These are phyloP conservation scores for Sylvilagus floridanus DNA, from an alignment of 2,797 vertebrate genomes.

Conservation along the genomic window DNA sequence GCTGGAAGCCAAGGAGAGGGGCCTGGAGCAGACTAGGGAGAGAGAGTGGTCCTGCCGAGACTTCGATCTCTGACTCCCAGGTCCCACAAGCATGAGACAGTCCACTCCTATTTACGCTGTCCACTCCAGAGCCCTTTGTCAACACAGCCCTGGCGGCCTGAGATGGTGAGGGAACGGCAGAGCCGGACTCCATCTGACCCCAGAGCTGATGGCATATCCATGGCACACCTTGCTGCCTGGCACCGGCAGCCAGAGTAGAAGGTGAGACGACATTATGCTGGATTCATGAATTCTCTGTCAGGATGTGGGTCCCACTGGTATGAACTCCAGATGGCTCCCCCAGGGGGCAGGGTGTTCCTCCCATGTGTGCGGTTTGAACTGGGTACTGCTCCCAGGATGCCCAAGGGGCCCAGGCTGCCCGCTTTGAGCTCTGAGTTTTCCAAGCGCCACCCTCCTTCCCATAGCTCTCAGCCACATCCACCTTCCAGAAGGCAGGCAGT, in stretches of 20 bases:
- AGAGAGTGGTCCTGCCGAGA: not conserved
- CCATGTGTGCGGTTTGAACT: not conserved
- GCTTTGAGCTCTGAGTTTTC: not conserved
- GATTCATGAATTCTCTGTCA: not conserved
- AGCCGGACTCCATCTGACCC: not conserved
- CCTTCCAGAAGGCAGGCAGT: not conserved
- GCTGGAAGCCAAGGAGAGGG: not conserved
- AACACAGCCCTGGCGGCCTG: not conserved
- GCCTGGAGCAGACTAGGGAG: rapidly evolving
- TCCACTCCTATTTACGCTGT: not conserved
- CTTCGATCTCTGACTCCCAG: rapidly evolving
- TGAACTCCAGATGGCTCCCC: not conserved
- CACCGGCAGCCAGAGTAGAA: not conserved
- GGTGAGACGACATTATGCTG: no score
- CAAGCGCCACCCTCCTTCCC: not conserved
- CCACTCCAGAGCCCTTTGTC: not conserved
- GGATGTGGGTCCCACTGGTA: not conserved
- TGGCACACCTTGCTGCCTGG: no score
- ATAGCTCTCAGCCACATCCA: not conserved
- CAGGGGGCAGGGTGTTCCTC: no score
- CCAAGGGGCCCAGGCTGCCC: no score
- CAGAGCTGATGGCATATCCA: not conserved
- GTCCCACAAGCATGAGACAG: not conserved
- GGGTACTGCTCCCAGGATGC: not conserved
- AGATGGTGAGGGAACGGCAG: no score